Evolutionary conservation across 2,797 vertebrate genomes (phyloP).

Genomic region (Remorina albescens): DNA sequence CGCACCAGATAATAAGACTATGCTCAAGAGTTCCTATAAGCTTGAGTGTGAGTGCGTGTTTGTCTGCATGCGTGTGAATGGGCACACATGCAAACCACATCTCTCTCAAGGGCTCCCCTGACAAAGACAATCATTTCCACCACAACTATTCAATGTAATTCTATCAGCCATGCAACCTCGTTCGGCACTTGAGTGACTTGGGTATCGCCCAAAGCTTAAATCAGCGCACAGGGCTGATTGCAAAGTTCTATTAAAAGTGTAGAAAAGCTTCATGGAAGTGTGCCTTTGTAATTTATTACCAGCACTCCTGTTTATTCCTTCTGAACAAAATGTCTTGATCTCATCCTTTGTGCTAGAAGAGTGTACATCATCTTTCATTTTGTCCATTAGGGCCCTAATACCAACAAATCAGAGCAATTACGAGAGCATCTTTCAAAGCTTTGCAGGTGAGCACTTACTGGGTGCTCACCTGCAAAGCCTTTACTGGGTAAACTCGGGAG

Average conservation of each 20-base stretch:
- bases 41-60: not conserved
- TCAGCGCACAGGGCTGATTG: constrained; percentile 54
- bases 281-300: constrained; percentile 61
- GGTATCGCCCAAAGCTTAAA: constrained; percentile 62
- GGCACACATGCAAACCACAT: constrained; percentile 32
- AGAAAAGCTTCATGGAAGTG: constrained; percentile 50
- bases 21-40: constrained; percentile 31
- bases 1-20: constrained; percentile 63
- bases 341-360: constrained; percentile 47
- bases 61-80: constrained; percentile 6
- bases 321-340: constrained; percentile 44
- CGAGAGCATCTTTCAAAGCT: constrained; percentile 62
- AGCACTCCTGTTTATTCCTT: constrained; percentile 37
- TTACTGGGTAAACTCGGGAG: constrained; percentile 41
- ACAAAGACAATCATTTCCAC: constrained; percentile 62
- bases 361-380: constrained; percentile 58
- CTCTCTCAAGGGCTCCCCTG: constrained; percentile 32
- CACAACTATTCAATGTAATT: constrained; percentile 41
- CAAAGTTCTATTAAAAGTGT: constrained; percentile 53
- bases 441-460: constrained; percentile 77
- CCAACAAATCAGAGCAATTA: constrained; percentile 76
- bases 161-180: constrained; percentile 32
- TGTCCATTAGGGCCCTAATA: constrained; percentile 69
- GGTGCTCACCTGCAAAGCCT: no score
- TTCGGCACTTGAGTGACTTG: constrained; percentile 46